A percentile compares a stretch with the other conserved stretches of the same genome.
Evolutionary conservation across 2,113 vertebrate genomes (phyloP).

Genomic region (Sander vitreus): DNA sequence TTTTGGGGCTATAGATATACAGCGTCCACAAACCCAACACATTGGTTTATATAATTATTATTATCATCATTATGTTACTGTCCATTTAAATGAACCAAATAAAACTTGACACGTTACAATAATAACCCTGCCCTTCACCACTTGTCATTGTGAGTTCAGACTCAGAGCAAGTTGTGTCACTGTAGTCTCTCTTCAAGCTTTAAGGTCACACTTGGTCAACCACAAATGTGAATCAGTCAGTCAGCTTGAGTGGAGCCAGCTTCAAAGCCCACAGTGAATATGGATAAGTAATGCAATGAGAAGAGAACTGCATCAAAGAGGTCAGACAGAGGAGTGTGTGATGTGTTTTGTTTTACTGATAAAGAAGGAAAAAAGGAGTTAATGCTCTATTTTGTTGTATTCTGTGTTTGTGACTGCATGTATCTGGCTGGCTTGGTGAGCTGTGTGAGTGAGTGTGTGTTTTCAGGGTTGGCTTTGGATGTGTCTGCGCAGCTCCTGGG

Average conservation of each 20-base stretch:
- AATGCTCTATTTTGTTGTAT: conserved; percentile 9
- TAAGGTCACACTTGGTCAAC: conserved; percentile 3
- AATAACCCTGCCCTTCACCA: conserved; percentile 4
- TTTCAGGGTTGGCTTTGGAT: conserved; percentile 86
- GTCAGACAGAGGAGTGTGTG: conserved; percentile 5
- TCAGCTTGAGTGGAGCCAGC: conserved; percentile 12
- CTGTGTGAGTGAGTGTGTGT: not conserved
- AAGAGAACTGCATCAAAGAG: conserved; percentile 9
- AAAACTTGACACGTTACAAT: conserved; percentile 50
- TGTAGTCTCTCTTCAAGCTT: conserved; percentile 8
- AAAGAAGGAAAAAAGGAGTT: not conserved
- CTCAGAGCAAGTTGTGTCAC: conserved; percentile 22
- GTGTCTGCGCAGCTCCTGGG: conserved; percentile 90
- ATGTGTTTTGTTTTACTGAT: conserved; percentile 12
- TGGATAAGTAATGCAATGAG: conserved; percentile 18
- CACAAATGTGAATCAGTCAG: conserved; percentile 4
- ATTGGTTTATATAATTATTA: conserved; percentile 58
- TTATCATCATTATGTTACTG: conserved; percentile 42
- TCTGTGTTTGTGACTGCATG: conserved; percentile 10
- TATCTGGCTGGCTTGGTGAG: conserved; percentile 3
- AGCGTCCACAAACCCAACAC: conserved; percentile 72
- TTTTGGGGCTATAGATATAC: conserved; percentile 58
- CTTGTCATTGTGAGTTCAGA: not conserved
- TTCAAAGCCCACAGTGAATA: conserved; percentile 37
- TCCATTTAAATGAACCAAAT: conserved; percentile 63